Base-by-base conservation (phyloP, 2,888 invertebrate species). In the Sarcophaga subvicina region DNA sequence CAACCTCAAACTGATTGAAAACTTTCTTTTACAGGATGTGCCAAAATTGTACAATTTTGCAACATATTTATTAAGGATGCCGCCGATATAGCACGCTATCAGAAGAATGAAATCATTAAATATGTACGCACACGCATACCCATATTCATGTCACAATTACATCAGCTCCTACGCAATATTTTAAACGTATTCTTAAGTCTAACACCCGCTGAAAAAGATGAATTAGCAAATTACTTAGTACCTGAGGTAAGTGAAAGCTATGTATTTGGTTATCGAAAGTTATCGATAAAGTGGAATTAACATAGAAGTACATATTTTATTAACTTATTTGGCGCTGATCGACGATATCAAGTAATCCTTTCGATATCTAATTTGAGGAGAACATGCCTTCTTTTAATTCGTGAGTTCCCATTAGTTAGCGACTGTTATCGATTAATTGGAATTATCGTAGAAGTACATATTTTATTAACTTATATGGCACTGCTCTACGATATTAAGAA, bases 121-220 rank as follows among this genome's bases (percentile, higher is more conserved):
- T 96, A 95, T 91, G 95, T 95, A 60, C 95, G 95, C 90, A 95
- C 95, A 45, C 94, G 96, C 85, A 93, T 96, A 84, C 96, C 96
- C n/a, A 94, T 95, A 75, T 95, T 96, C 89, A 94, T 96, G 92
- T 94, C 94, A 73, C 96, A 96, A 90, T 92, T 95, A 81, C 94
- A 95, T 83, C 94, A 95, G 88, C 94, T 96, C 84, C 91, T 96
- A 70, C 94, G 95, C 87, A 95, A 95, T 73, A 94, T 95, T 69
- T 95, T 95, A 89, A 94, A 94, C 76, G 95, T 95, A 64, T 95
- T 96, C 89, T 94, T 94, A 79, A 94, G 94, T 66, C 94, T 96
- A 91, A 94, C 94, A 64, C 93, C 94, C 20, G 93, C 94, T 20
- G 95, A 96, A 90, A 93, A 95, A 89, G 94, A 95, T 85, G 95